Evolutionary conservation across 2,797 vertebrate species (phyloP).

Genomic region (Danio jaintianensis): DNA sequence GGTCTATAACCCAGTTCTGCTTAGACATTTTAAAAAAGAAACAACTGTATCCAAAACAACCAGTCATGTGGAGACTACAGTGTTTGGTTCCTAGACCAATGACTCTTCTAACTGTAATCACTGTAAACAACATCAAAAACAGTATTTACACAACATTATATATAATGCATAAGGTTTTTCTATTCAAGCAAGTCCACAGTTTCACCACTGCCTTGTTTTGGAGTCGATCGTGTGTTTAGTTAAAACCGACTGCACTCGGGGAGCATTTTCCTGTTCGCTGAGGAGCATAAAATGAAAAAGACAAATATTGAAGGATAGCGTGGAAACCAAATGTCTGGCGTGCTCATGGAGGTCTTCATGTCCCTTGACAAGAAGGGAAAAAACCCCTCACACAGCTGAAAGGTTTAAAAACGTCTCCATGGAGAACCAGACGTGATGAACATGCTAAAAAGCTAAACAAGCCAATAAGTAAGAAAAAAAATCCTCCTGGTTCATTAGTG

Average conservation of each 20-base stretch:
- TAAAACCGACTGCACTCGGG: background rate
- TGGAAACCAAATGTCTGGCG: slow-evolving; percentile 16
- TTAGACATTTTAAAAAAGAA: no score
- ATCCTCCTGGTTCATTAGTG: slow-evolving; percentile 21
- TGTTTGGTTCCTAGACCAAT: background rate
- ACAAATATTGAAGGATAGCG: background rate
- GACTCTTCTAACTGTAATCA: background rate
- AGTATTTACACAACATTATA: background rate
- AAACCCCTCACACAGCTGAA: slow-evolving; percentile 57
- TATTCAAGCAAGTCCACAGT: background rate
- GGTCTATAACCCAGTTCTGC: no score
- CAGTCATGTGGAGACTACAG: background rate
- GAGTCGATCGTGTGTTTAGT: background rate
- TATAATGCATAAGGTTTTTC: background rate
- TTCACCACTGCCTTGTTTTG: background rate
- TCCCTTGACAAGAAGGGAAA: slow-evolving; percentile 43
- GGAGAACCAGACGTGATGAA: slow-evolving; percentile 72
- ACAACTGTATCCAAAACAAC: background rate
- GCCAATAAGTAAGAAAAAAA: slow-evolving; percentile 46
- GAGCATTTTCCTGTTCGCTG: background rate
- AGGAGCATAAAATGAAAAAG: background rate
- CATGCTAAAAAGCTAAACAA: slow-evolving; percentile 64
- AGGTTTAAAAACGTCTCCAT: slow-evolving; percentile 76
- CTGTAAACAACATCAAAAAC: background rate
- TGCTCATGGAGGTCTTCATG: slow-evolving; percentile 26